These are phyloP conservation scores for Cygnus atratus DNA, from an alignment of 2,113 vertebrate genomes.

Conservation along the genomic window DNA sequence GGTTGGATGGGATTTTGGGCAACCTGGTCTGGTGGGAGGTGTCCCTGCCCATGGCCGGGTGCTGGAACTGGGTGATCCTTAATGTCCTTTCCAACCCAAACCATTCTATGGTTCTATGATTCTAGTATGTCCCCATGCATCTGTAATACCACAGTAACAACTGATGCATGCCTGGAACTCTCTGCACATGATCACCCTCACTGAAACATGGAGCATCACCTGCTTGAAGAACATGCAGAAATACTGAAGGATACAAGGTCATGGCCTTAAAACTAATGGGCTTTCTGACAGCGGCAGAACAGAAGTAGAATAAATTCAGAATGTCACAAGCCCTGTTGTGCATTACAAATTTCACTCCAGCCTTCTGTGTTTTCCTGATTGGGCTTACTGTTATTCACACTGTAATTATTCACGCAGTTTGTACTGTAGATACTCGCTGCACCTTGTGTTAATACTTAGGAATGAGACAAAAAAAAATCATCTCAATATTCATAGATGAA, in stretches of 20 bases:
- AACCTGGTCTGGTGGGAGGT: too few relatives aligned
- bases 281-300: background rate
- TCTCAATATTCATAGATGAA: slow-evolving; percentile 51
- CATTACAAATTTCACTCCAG: background rate
- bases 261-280: background rate
- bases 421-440: background rate
- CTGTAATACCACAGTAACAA: background rate
- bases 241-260: background rate
- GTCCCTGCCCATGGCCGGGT: background rate
- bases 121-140: background rate
- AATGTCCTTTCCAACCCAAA: background rate
- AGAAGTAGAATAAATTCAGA: background rate
- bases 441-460: slow-evolving; percentile 20
- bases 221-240: background rate
- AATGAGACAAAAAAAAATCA: background rate
- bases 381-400: background rate
- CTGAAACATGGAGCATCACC: background rate
- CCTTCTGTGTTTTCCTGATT: background rate
- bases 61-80: background rate
- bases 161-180: background rate
- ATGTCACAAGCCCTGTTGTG: background rate
- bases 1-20: too few relatives aligned
- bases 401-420: background rate
- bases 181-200: background rate
- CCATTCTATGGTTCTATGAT: background rate